Percentiles rank a stretch among this genome's conserved stretches.
phyloP scores from a whole-genome alignment of 1,140 invertebrate species.

The Euura lappo region DNA sequence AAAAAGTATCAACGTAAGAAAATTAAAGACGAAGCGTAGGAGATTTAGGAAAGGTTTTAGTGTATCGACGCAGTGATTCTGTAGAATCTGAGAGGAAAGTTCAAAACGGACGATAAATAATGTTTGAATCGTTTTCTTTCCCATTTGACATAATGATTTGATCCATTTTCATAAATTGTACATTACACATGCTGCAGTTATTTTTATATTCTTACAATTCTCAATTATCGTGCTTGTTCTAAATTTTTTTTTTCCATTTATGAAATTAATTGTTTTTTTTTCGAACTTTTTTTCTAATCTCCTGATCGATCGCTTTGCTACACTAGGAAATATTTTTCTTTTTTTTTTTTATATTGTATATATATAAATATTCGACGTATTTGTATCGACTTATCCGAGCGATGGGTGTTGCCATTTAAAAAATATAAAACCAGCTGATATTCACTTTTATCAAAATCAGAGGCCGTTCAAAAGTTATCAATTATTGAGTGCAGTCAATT shows the following conservation, averaged over 20 bases:
- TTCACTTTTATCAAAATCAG: not conserved
- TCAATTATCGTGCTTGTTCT: slow-evolving; percentile 44
- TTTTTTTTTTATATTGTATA: slow-evolving; percentile 29
- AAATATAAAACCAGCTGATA: not conserved
- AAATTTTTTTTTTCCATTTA: slow-evolving; percentile 31
- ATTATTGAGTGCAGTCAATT: slow-evolving; percentile 14
- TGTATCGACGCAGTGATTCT: too few relatives aligned
- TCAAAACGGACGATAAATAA: not conserved
- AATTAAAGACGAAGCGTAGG: not conserved
- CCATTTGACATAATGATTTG: slow-evolving; percentile 44
- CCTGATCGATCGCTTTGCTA: slow-evolving; percentile 38
- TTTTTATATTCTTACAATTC: slow-evolving; percentile 37
- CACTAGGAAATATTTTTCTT: slow-evolving; percentile 26
- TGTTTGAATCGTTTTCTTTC: not conserved
- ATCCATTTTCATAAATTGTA: slow-evolving; percentile 28
- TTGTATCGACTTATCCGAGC: slow-evolving; percentile 21
- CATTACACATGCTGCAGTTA: slow-evolving; percentile 44
- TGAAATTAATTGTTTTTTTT: slow-evolving; percentile 14
- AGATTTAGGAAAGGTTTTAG: too few relatives aligned
- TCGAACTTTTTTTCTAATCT: slow-evolving; percentile 32
- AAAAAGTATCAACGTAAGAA: not conserved
- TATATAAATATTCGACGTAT: slow-evolving; percentile 12
- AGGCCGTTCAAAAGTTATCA: slow-evolving; percentile 2
- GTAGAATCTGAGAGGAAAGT: not conserved
- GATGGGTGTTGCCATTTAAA: slow-evolving; percentile 27